Base-by-base conservation (phyloP, 2,113 vertebrate genomes). In the Paradoxurus hermaphroditus region DNA sequence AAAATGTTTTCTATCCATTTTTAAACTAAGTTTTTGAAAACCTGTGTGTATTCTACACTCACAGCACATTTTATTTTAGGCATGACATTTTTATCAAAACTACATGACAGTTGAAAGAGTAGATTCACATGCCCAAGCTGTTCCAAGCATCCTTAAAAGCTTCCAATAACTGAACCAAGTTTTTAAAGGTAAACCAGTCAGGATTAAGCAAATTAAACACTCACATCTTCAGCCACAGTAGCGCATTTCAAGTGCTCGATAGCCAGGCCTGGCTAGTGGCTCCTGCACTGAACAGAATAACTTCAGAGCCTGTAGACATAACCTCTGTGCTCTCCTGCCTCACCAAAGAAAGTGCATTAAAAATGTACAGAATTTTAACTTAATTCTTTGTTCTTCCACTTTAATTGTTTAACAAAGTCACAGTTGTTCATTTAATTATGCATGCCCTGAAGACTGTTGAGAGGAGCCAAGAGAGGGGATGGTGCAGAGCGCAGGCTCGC, bases 21-120 rank as follows among this genome's bases (percentile, higher is more conserved):
- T 75, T 31, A 97, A 46, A 73, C 2, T 21, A 25, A 86, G 53
- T 83, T 88, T 73, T 93, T 91, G 44, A 94, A 97, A 94, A 82
- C 19, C 27, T n/a, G 29, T 67, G 31, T 21, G 4, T 70, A 31
- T 72, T 87, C 34, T 27, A 36, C 7, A 81, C 63, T 51, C 79
- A 36, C 0, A 63, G 21, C 18, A 36, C 34, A 63, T 77, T 62
- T 87, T 65, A 87, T 88, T 78, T 67, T 34, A 90, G 27, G 93
- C 18, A 46, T 13, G 12, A 88, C 51, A 11, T 84, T 59, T 90
- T 92, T 63, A 96, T 77, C 3, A 39, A 90, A 91, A 90, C 65
- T 39, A 88, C 4, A 65, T 88, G n/a, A 90, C 36, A 65, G 23
- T 41, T 90, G 51, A 82, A 86, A 86, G 87, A 78, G 34, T 83